Evolutionary conservation across 2,797 vertebrate species (phyloP).

Genomic region (Tokudaia muenninki): DNA sequence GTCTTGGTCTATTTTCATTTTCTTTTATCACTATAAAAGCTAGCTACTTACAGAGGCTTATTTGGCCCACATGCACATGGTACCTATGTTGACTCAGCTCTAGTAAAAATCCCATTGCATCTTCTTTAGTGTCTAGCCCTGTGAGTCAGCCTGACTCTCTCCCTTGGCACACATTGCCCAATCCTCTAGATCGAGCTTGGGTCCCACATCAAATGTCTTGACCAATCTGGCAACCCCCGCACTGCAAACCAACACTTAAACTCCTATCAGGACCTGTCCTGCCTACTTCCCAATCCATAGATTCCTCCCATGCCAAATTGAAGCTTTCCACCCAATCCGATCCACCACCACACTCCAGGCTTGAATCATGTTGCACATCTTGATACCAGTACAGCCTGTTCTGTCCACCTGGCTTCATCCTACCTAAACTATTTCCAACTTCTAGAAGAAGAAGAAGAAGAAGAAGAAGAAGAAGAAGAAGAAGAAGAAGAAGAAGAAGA

Average conservation of each 20-base stretch:
- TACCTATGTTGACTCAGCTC: not conserved
- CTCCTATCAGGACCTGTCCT: not conserved
- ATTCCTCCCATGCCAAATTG: not conserved
- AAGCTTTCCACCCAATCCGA: not conserved
- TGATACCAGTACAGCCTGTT: not conserved
- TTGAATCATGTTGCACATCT: not conserved
- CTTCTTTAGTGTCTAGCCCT: not conserved
- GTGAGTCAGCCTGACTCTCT: not conserved
- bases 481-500: too few species aligned
- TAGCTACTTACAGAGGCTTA: not conserved
- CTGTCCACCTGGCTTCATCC: not conserved
- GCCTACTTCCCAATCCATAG: not conserved
- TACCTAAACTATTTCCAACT: not conserved
- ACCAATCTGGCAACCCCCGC: too few species aligned
- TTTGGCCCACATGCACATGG: not conserved
- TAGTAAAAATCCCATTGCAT: not conserved
- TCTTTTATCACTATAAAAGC: not conserved
- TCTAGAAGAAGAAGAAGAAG: not conserved
- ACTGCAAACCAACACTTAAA: not conserved
- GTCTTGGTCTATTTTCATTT: not conserved
- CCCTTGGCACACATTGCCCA: not conserved
- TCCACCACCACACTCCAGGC: not conserved
- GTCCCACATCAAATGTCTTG: not conserved
- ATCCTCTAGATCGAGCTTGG: not conserved
- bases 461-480: too few species aligned